A percentile compares a stretch with the other conserved stretches of the same genome.
Evolutionary conservation across 2,888 invertebrate genomes (phyloP).

Genomic region (Steinernema scapterisci): DNA sequence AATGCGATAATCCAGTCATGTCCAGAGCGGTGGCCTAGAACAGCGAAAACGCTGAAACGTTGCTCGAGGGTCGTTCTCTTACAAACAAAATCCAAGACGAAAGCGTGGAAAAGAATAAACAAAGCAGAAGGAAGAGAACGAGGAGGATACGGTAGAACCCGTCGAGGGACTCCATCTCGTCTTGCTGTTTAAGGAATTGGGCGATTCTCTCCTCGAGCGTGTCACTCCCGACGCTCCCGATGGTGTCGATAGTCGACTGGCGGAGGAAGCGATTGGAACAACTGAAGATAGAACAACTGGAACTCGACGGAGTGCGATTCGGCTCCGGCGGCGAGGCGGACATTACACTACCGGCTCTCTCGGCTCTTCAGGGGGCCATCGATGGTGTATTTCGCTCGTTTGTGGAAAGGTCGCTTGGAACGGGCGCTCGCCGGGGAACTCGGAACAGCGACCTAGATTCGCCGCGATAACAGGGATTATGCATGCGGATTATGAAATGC

Average conservation of each 20-base stretch:
- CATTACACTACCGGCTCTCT: neutral
- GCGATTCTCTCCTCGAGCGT: conserved; percentile 18
- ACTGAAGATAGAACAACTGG: conserved; percentile 16
- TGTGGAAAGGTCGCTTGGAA: too few species aligned
- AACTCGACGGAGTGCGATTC: neutral
- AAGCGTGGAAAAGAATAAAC: neutral
- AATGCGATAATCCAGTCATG: neutral
- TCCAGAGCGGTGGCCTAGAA: neutral
- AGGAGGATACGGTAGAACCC: neutral
- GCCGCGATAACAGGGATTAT: too few species aligned
- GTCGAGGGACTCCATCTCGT: conserved; percentile 12
- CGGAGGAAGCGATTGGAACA: conserved; percentile 17
- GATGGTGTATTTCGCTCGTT: too few species aligned
- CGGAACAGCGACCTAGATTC: too few species aligned
- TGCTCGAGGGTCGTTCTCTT: neutral
- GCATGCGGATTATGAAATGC: too few species aligned
- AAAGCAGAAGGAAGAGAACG: neutral
- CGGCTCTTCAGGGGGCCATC: too few species aligned
- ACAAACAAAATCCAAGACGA: conserved; percentile 8
- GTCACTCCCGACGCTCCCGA: conserved; percentile 14
- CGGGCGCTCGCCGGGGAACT: too few species aligned
- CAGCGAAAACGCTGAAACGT: too few species aligned
- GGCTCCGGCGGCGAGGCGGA: neutral
- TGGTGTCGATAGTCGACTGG: conserved; percentile 27
- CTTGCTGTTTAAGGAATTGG: neutral